Conservation (phyloP, 2,888 invertebrate species). For the Melanostoma mellinum region DNA sequence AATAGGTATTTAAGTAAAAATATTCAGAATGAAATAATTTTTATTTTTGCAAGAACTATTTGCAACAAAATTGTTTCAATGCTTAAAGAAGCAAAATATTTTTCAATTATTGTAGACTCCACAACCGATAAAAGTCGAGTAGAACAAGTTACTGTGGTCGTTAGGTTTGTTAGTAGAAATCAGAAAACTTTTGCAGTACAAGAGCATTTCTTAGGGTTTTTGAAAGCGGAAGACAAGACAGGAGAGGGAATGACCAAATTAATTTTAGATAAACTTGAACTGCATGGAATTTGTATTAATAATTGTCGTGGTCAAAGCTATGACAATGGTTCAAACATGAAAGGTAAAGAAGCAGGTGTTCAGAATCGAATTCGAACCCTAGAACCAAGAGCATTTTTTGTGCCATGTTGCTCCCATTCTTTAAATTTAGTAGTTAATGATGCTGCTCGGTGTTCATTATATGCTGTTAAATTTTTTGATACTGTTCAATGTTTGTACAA, state of each 20-base stretch:
- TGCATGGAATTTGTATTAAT: conserved; percentile 23
- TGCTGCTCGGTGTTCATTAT: conserved; percentile 28
- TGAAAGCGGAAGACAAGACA: conserved; percentile 30
- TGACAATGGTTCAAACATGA: conserved; percentile 38
- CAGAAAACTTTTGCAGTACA: conserved; percentile 31
- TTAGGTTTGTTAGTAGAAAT: conserved; percentile 40
- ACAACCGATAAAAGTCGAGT: conserved; percentile 9
- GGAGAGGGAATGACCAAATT: conserved; percentile 34
- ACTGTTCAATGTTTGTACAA: conserved; percentile 13
- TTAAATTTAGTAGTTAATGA: conserved; percentile 47
- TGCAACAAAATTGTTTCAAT: conserved; percentile 43
- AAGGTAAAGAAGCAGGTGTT: conserved; percentile 40
- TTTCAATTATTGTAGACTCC: conserved; percentile 50
- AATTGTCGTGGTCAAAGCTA: conserved; percentile 43
- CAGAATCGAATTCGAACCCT: conserved; percentile 35
- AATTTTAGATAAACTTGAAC: conserved; percentile 37
- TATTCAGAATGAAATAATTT: conserved; percentile 29
- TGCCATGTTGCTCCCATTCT: conserved; percentile 39
- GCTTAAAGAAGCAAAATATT: conserved; percentile 49
- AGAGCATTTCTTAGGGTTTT: conserved; percentile 46
- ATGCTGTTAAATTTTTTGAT: conserved; percentile 45
- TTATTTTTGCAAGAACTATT: conserved; percentile 28
- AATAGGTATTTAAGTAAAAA: conserved; percentile 41
- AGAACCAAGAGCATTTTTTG: conserved; percentile 38
- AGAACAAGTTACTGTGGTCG: conserved; percentile 34